Evolutionary conservation across 2,113 vertebrate species (phyloP).

Genomic region (Ctenodactylus gundi): DNA sequence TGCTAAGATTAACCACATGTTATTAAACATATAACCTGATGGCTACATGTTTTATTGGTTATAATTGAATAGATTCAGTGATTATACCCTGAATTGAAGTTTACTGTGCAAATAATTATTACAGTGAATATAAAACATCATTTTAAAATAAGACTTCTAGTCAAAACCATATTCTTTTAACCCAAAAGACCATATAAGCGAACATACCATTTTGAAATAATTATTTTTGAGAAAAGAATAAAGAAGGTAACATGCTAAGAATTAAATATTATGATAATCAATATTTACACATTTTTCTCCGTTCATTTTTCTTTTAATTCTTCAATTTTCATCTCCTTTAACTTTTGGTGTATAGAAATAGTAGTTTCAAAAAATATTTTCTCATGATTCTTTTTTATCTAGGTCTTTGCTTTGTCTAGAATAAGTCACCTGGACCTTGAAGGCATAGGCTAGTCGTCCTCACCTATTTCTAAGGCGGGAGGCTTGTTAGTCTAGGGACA

Average conservation of each 20-base stretch:
- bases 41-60: constrained; percentile 22
- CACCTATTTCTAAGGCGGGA: neutral
- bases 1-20: neutral
- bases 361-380: neutral
- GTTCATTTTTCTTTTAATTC: neutral
- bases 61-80: constrained; percentile 53
- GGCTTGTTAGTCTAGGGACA: too few relatives aligned
- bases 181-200: constrained; percentile 38
- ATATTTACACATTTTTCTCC: neutral
- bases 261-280: neutral
- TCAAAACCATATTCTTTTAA: constrained; percentile 60
- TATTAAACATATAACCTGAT: too few relatives aligned
- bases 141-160: constrained; percentile 45
- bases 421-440: neutral
- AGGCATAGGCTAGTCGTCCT: too few relatives aligned
- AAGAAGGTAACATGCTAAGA: neutral
- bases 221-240: neutral
- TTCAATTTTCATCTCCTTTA: neutral
- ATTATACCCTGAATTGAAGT: constrained; percentile 69
- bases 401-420: neutral
- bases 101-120: constrained; percentile 70
- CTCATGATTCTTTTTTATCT: neutral
- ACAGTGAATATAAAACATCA: constrained; percentile 65
- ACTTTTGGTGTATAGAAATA: neutral
- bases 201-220: neutral